Base-by-base conservation (phyloP, 2,888 invertebrate genomes). In the Temnothorax rugatulus region DNA sequence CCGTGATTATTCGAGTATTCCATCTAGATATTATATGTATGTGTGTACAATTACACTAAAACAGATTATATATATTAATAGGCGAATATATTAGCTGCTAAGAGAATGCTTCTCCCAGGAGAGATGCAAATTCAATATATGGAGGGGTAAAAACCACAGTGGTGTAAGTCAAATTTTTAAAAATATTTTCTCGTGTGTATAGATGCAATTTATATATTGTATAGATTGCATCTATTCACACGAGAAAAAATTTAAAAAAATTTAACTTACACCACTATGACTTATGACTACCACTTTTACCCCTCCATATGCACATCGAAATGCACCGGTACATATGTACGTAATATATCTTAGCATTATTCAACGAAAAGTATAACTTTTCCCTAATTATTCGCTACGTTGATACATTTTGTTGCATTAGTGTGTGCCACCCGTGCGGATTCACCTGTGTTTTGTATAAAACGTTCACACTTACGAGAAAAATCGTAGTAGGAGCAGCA, bases 81-180 rank as follows among this genome's bases (percentile, higher is more conserved):
- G 25, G 29, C 71, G 59, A 59, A 71, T 79, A 59, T 79, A 81
- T 81, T 81, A 71, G 44, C 13, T 34, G 21, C 34, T 81, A 81
- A 13, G 47, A 47, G 41, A 59, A 71, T 81, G 79, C 44, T 21
- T 68, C 38, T 81, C 57, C 47, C 21, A 18, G 15, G 41, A 68
- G 44, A 71, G 47, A 69, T 34, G 57, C 29, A 15, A 44, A 21
- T 57, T 77, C 68, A 68, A 38, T 25, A 52, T 38, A n/a, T n/a
- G n/a, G n/a, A n/a, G n/a, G n/a, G n/a, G n/a, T n/a, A n/a, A n/a
- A n/a, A n/a, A n/a, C n/a, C n/a, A n/a, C n/a, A n/a, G n/a, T n/a
- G n/a, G n/a, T n/a, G n/a, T n/a, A n/a, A n/a, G n/a, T n/a, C n/a
- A n/a, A n/a, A n/a, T n/a, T n/a, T n/a, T n/a, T n/a, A n/a, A n/a